Evolutionary conservation across 2,797 vertebrate species (phyloP).

Genomic region (Poeciliopsis gracilis): DNA sequence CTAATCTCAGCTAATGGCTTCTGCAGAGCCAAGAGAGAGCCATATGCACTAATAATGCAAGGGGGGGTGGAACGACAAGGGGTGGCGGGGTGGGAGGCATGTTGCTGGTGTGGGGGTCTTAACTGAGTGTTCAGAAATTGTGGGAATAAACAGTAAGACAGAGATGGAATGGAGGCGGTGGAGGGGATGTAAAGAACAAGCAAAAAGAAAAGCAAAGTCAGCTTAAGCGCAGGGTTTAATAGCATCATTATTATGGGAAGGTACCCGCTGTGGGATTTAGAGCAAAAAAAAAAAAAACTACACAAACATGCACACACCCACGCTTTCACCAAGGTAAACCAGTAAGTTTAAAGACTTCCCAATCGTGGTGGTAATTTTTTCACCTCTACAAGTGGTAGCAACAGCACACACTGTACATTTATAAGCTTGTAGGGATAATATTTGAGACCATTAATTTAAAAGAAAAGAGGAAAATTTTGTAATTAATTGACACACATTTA

Average conservation of each 20-base stretch:
- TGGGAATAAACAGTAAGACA: conserved; percentile 21
- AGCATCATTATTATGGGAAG: conserved; percentile 86
- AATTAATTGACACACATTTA: neutral
- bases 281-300: conserved; percentile 20
- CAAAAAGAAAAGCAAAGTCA: conserved; percentile 83
- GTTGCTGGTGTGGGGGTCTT: conserved; percentile 30
- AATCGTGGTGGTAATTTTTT: neutral
- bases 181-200: conserved; percentile 31
- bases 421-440: neutral
- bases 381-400: neutral
- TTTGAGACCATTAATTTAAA: neutral
- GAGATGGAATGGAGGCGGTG: conserved; percentile 6
- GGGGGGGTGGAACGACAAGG: conserved; percentile 3
- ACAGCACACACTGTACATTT: neutral
- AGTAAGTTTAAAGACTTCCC: conserved; percentile 59
- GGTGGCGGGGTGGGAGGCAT: conserved; percentile 39
- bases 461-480: neutral
- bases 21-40: conserved; percentile 84
- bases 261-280: conserved; percentile 65
- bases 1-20: conserved; percentile 93
- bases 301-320: conserved; percentile 36
- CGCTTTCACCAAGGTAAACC: conserved; percentile 18
- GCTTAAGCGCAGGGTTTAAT: conserved; percentile 87
- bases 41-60: conserved; percentile 74
- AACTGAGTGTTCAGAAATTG: conserved; percentile 27